Evolutionary conservation across 2,888 invertebrate species (phyloP), one percentile per base, ranked within the genome.

Genomic region (Chloromyia formosa): DNA sequence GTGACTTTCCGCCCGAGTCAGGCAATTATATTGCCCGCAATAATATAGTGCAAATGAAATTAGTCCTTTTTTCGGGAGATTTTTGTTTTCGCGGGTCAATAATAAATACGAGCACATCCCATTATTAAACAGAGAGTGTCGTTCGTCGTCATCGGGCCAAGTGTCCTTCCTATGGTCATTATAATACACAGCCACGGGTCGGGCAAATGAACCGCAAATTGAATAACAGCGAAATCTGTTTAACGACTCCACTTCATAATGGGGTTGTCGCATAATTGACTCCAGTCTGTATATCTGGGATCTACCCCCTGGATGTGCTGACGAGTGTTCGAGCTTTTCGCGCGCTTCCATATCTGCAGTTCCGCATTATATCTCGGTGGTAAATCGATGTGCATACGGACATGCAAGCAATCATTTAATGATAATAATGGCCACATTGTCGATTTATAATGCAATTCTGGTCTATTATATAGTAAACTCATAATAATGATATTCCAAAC

Each of bases 191-290:
- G 27, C 27, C 27, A 35, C 7, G 14, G 40, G 66, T 22, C 66
- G 45, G 27, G 66, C 66, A 66, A 35, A 35, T 49, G 66, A 49
- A 66, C 66, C 66, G 45, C 66, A 66, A 66, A 66, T 66, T 66
- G 66, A 66, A 66, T 66, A 66, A 66, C 45, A 35, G 49, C 66
- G 16, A 45, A 66, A 66, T 66, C 66, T 66, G 66, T 66, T 66
- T 66, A 66, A 66, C 66, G 66, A 66, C 66, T 66, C 20, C 66
- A 66, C 45, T 66, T 49, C 35, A 49, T 66, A 35, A 49, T 66
- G 66, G 66, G 27, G 20, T 66, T 66, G 66, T 66, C 66, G 66
- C 66, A 66, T 66, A 66, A 66, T 66, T 66, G 66, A 66, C 22
- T 45, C 20, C 35, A 7, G 49, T 14, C 66, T 42, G 42, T 62